Base-by-base conservation (phyloP, 2,888 invertebrate species). In the Agonopterix alstromeriana region DNA sequence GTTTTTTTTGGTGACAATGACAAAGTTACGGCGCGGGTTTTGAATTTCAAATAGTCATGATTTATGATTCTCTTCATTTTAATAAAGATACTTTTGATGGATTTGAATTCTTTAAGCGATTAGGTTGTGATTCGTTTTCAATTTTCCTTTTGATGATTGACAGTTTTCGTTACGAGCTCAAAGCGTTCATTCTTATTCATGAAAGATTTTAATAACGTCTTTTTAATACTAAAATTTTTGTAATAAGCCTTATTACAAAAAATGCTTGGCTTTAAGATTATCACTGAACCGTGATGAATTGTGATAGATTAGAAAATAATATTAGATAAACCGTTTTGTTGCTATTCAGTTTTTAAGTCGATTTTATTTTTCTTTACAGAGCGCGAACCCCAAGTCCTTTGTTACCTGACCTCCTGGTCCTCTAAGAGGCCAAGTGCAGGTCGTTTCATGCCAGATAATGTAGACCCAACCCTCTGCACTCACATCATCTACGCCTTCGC, bases 401-500 rank as follows among this genome's bases (percentile, higher is more conserved):
- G 99, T 81, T 98, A 98, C 80, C 91, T 98, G 76, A 98, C 98
- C 1, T 98, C 96, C 64, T 99, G 98, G 98, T 97, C 98, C 0
- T 93, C 95, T 53, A 98, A 98, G 77, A 91, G 98, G 48, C 95
- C 95, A 0, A 96, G 96, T 48, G 91, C 93, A 3, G 98, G 97
- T 9, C 94, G 94, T 71, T 98, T 97, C 83, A 92, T 91, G 53
- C 97, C 98, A 0, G 96, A 97, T 61, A 94, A 97, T 73, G 93
- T 98, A 41, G 95, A 98, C 70, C 91, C 97, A 0, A 92, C 90
- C 10, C 92, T 98, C 0, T 99, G 98, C 79, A 98, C 98, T 0
- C 98, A 98, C 79, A 90, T 99, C 38, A 94, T 99, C 51, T 98
- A 97, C 73, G 97, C 98, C 1, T 99, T 98, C 75, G 98, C 97